Evolutionary conservation across 2,797 vertebrate genomes (phyloP), one percentile per base, ranked within the genome.

Genomic region (Danio kyathit): DNA sequence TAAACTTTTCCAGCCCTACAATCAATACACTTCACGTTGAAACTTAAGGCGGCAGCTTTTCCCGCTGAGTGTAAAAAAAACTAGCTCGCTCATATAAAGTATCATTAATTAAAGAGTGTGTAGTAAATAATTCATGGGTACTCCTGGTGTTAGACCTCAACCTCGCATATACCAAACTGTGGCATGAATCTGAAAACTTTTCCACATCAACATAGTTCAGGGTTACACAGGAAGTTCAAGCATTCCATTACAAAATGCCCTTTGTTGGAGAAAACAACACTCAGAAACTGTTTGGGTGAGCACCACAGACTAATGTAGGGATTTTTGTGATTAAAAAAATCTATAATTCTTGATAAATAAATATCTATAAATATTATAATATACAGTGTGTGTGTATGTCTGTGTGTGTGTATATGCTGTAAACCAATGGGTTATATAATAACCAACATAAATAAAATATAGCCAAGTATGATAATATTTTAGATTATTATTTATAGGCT

Each of bases 161-260:
- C 41, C 56, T 69, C 2, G 38, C 8, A 1, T 65, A 48, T 57
- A 63, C 16, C 19, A 74, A 78, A 78, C 21, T 60, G n/a, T 49
- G 61, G 21, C 43, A 73, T 60, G 61, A 17, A 71, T 76, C 80
- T 65, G 13, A 38, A 63, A 38, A 52, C 54, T 63, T 40, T 69
- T 29, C 48, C 52, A 51, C 14, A 13, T 76, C 71, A 80, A 60
- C 65, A 71, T 16, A 21, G 56, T 56, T 70, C 81, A 44, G 43
- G 61, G 60, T 79, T 66, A 38, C 76, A 38, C 73, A 76, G 84
- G 59, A 65, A 60, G 60, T 76, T 76, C 43, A 76, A 72, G 72
- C 61, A 54, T 75, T 75, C 63, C 60, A 46, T 66, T 51, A 82
- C 73, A 82, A 76, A 66, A 82, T 80, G 73, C 66, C 67, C 60